Evolutionary conservation across 1,140 invertebrate genomes (phyloP), one percentile per base, ranked within the genome.

Genomic region (Venustaconcha ellipsiformis): DNA sequence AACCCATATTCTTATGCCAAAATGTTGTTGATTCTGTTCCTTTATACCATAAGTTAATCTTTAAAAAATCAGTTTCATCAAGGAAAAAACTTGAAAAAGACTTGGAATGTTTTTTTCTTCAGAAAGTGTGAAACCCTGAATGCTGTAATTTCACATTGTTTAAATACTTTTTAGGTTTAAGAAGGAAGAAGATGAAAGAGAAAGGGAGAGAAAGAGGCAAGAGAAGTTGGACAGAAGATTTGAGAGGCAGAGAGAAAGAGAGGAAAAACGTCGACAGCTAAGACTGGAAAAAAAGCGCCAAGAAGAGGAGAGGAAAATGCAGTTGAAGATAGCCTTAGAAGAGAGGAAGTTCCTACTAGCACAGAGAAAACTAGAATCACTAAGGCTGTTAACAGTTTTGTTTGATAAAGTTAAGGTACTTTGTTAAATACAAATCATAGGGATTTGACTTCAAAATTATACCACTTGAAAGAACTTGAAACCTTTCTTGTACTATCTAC

Each of bases 341-440:
- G 95, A 97, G 86, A 92, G 93, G 62, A 96, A 97, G 85, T 91
- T 98, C 67, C 90, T 98, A 63, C 94, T 95, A 85, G 95, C 94
- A 37, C 95, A 97, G 89, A 93, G 96, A 77, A 96, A 96, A 89
- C 88, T 98, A 65, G 96, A 99, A 90, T 95, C 95, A 66, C 95
- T 98, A 80, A 91, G 96, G 80, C 90, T 98, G 6, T 91, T 98
- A 64, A 95, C 96, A 82, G 95, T 95, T 88, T 23, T 99, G n/a
- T 97, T 98, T 89, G 94, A 95, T 82, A 93, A 95, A 83, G 94
- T 98, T 11, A 89, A 89, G 84, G 89, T 89, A 69, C 72, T 67
- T 60, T 74, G 30, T 70, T 14, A 62, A 55, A 23, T 37, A 66
- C 30, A 65, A 48, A 48, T 48, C 37, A 48, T 8, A 8, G 37